These are phyloP conservation scores for Aporophyla lueneburgensis DNA, from an alignment of 2,888 invertebrate species.

Conservation along the genomic window DNA sequence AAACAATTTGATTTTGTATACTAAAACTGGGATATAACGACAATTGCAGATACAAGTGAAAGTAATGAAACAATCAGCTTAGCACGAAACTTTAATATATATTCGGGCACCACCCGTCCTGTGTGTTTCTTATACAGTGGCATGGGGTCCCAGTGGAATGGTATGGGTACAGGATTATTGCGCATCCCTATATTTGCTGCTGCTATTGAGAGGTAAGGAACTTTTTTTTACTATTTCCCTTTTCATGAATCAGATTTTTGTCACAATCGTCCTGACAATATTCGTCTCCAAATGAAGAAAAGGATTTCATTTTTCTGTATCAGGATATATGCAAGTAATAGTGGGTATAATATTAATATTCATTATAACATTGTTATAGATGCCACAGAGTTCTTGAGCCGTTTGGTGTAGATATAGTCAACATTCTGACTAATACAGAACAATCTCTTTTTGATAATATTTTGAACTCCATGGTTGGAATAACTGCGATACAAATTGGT, in stretches of 20 bases:
- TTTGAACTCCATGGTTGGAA: slow-evolving; percentile 24
- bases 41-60: slow-evolving; percentile 15
- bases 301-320: no score
- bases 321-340: no score
- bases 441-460: slow-evolving; percentile 87
- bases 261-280: no score
- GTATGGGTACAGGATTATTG: slow-evolving; percentile 10
- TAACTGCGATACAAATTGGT: slow-evolving; percentile 38
- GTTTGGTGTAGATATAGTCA: slow-evolving; percentile 91
- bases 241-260: neutral
- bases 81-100: slow-evolving; percentile 11
- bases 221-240: neutral
- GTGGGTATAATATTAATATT: no score
- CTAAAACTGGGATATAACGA: neutral
- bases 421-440: slow-evolving; percentile 91
- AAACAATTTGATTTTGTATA: neutral
- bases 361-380: slow-evolving; percentile 55
- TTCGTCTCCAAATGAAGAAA: no score
- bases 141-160: slow-evolving; percentile 22
- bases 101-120: slow-evolving; percentile 74
- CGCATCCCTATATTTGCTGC: slow-evolving; percentile 82
- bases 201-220: slow-evolving; percentile 20
- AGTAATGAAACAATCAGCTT: slow-evolving; percentile 12
- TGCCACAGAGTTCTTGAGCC: slow-evolving; percentile 90
- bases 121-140: slow-evolving; percentile 92